These are phyloP conservation scores for Eublepharis macularius DNA, from an alignment of 2,113 vertebrate species.

Conservation along the genomic window DNA sequence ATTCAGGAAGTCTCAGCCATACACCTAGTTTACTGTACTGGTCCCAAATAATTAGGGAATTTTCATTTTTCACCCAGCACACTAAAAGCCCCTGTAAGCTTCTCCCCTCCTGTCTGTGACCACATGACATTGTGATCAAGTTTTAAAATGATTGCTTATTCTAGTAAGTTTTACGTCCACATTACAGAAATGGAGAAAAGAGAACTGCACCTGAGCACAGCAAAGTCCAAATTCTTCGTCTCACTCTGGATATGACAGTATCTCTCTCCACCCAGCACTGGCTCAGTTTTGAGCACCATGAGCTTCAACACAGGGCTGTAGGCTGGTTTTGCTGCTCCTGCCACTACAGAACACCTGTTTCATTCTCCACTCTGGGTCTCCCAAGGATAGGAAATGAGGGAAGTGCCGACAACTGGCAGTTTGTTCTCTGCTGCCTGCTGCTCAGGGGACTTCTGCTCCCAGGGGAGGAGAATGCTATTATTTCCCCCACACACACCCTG, in stretches of 20 bases:
- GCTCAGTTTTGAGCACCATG: not conserved
- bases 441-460: not conserved
- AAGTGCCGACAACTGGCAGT: not conserved
- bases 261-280: not conserved
- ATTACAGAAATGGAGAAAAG: not conserved
- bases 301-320: accelerated
- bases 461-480: not conserved
- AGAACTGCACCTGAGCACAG: not conserved
- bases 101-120: not conserved
- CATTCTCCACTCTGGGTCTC: conserved; percentile 2
- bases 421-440: not conserved
- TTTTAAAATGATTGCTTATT: not conserved
- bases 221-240: not conserved
- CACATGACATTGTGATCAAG: not conserved
- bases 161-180: not conserved
- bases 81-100: not conserved
- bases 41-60: not conserved
- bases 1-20: not conserved
- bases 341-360: not conserved
- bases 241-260: not conserved
- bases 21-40: not conserved
- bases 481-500: not conserved
- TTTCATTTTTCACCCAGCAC: not conserved
- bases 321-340: not conserved
- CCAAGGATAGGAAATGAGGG: not conserved